A percentile compares a stretch with the other conserved stretches of the same genome.
Conservation (phyloP, 1,140 invertebrate genomes). For the Aporrectodea caliginosa region DNA sequence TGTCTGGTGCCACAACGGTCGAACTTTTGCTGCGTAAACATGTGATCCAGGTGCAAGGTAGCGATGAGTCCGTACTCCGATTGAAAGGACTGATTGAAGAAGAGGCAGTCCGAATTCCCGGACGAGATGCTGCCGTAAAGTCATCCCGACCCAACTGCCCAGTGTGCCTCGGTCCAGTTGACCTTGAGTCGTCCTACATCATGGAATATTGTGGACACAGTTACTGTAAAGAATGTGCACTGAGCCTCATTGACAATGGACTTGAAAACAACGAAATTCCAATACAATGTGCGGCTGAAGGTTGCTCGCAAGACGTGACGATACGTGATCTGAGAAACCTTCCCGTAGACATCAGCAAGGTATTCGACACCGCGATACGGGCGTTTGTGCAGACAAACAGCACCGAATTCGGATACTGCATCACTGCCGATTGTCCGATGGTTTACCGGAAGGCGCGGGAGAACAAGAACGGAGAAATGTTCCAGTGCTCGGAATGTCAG, state of each 20-base stretch:
- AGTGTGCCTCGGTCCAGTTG: constrained; percentile 19
- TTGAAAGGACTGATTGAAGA: neutral
- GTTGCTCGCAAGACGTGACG: constrained; percentile 4
- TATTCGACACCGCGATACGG: neutral
- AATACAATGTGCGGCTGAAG: constrained; percentile 15
- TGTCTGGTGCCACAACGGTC: neutral
- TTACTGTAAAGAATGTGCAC: constrained; percentile 19
- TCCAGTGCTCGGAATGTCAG: constrained; percentile 13
- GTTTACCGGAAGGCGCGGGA: constrained; percentile 16
- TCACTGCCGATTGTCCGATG: constrained; percentile 24
- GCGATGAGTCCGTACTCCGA: neutral
- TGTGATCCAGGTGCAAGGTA: neutral
- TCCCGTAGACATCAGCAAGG: neutral
- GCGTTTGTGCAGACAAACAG: constrained; percentile 13
- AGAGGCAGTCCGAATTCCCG: no score
- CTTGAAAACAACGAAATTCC: constrained; percentile 12
- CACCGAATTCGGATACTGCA: constrained; percentile 8
- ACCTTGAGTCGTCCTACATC: neutral
- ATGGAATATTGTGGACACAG: constrained; percentile 25
- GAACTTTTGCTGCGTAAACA: neutral
- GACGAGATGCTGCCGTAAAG: no score
- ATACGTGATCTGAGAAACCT: constrained; percentile 21
- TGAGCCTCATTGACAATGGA: constrained; percentile 8
- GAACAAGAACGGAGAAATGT: no score
- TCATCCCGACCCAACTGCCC: no score